Evolutionary conservation across 1,140 invertebrate genomes (phyloP), one percentile per base, ranked within the genome.

Genomic region (Eciton burchellii): DNA sequence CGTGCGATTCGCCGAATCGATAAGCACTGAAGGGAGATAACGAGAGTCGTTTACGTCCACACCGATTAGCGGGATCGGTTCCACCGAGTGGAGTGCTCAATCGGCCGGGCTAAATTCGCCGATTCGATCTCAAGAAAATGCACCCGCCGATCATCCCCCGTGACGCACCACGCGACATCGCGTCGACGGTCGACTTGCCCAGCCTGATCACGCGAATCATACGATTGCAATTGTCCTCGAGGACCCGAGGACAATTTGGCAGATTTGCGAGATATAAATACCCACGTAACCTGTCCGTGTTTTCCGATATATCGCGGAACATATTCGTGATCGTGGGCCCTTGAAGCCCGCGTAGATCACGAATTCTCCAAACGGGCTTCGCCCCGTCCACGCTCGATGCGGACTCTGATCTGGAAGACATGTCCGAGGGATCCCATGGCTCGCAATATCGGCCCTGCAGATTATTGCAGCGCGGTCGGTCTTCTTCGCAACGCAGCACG

Each of bases 21-120:
- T 89, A 88, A 88, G 81, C 82, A 79, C 72, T 57, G 79, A 87
- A 70, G 79, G 62, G 76, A 88, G 87, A 87, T 87, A 89, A 89
- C 84, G 82, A 86, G 77, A 88, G 87, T 86, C 84, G 79, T 89
- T 88, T 84, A 85, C 83, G 88, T 87, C 79, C 87, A 63, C 81
- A 72, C 82, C 87, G 82, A 89, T 89, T 89, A 87, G 82, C 82
- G 41, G 65, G 73, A 79, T 88, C 73, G 86, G 57, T 66, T 70
- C 60, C 60, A 54, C 65, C 21, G 56, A 87, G 83, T 77, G 29
- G 56, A 87, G 83, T 77, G 82, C 57, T 71, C 62, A 79, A 87
- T 87, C 82, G 85, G 66, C 71, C 26, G 14, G 54, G 68, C 49
- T 87, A 70, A 81, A 86, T 81, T 83, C 54, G 26, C 49, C n/a